Conservation (phyloP, 2,113 vertebrate species). For the Perccottus glenii region DNA sequence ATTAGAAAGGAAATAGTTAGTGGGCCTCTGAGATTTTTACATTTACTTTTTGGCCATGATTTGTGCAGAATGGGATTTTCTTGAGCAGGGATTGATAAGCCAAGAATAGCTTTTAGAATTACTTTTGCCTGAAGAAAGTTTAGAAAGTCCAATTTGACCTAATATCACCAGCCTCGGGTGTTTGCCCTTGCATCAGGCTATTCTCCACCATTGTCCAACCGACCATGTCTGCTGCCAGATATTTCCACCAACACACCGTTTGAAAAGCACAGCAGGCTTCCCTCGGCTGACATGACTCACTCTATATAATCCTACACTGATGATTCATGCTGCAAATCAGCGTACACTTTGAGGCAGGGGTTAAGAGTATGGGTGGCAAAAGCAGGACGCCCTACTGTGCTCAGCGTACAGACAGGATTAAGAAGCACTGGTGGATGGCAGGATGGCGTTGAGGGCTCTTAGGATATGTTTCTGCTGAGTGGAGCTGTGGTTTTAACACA, state of each 20-base stretch:
- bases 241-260: conserved; percentile 44
- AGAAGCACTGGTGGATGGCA: conserved; percentile 43
- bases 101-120: conserved; percentile 3
- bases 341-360: conserved; percentile 51
- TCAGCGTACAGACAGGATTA: conserved; percentile 68
- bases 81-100: neutral
- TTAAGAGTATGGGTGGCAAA: conserved; percentile 66
- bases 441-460: conserved; percentile 43
- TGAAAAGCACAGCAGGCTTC: conserved; percentile 58
- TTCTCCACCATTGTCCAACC: conserved; percentile 27
- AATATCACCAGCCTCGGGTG: conserved; percentile 23
- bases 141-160: conserved; percentile 4
- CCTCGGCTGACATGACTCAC: conserved; percentile 64
- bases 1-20: neutral
- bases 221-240: conserved; percentile 19
- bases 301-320: conserved; percentile 64
- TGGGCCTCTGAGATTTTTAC: neutral
- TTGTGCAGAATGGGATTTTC: neutral
- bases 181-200: conserved; percentile 10
- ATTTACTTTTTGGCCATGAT: neutral
- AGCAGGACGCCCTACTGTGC: conserved; percentile 61
- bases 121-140: conserved; percentile 2
- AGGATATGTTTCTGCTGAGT: conserved; percentile 26
- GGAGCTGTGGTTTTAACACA: conserved; percentile 34
- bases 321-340: conserved; percentile 65